These are phyloP conservation scores for Oophaga sylvatica DNA, from an alignment of 2,797 vertebrate species.

Conservation along the genomic window DNA sequence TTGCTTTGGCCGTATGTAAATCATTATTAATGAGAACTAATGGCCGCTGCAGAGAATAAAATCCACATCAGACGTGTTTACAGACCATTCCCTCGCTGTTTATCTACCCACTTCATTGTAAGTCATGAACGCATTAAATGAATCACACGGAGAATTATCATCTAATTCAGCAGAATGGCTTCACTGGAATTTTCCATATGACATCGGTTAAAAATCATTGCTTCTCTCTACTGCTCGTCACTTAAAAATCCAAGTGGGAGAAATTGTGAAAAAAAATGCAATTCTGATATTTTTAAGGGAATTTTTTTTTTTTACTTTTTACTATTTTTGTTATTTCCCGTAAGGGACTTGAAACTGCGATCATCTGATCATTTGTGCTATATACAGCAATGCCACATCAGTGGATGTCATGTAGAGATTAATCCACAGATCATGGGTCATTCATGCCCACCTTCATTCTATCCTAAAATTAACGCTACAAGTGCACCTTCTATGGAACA, in stretches of 20 bases:
- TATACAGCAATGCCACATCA: too few species aligned
- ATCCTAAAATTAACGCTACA: too few species aligned
- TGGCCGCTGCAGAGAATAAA: conserved; percentile 37
- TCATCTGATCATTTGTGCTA: too few species aligned
- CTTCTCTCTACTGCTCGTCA: not conserved
- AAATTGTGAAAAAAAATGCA: too few species aligned
- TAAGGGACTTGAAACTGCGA: too few species aligned
- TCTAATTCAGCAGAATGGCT: not conserved
- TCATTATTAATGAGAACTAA: conserved; percentile 38
- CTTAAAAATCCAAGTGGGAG: too few species aligned
- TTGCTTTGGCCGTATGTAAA: conserved; percentile 30
- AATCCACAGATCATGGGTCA: too few species aligned
- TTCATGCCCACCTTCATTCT: too few species aligned
- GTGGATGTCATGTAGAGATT: too few species aligned
- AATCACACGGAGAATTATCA: conserved; percentile 17
- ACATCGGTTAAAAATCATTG: not conserved
- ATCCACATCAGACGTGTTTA: conserved; percentile 49
- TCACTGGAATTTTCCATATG: not conserved
- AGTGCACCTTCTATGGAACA: too few species aligned
- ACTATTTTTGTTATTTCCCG: too few species aligned
- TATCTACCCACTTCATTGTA: conserved; percentile 33
- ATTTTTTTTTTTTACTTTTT: too few species aligned
- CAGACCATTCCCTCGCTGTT: conserved; percentile 46
- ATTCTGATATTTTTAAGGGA: not conserved
- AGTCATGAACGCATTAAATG: conserved; percentile 50